Conservation (phyloP, 2,797 vertebrate genomes). For the Lutjanus campechanus region DNA sequence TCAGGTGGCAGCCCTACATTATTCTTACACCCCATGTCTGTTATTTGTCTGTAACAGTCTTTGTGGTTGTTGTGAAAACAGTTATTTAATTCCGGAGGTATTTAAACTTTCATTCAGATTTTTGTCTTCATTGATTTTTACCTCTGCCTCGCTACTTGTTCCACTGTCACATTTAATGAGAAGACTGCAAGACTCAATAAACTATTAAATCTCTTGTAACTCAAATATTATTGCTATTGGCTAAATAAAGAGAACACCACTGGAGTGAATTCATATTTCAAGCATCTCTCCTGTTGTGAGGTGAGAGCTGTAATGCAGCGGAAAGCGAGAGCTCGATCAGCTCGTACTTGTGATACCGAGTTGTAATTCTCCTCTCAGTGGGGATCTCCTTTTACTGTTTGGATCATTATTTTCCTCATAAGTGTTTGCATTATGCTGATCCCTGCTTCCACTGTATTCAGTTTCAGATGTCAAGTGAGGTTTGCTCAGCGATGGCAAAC, state of each 20-base stretch:
- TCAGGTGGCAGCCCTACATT: too few species aligned
- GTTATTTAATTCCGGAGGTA: neutral
- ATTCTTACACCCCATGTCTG: neutral
- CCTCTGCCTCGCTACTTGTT: conserved; percentile 35
- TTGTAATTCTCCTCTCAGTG: conserved; percentile 73
- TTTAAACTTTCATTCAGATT: conserved; percentile 21
- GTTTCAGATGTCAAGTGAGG: conserved; percentile 54
- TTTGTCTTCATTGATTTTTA: conserved; percentile 36
- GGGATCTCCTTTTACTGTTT: conserved; percentile 63
- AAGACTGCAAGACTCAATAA: conserved; percentile 59
- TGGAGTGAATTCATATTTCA: conserved; percentile 67
- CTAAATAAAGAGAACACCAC: conserved; percentile 62
- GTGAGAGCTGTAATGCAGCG: conserved; percentile 67
- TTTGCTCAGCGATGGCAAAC: conserved; percentile 46
- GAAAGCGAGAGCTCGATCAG: conserved; percentile 62
- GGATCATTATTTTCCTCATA: conserved; percentile 72
- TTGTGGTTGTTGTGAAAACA: neutral
- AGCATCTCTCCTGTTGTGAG: conserved; percentile 74
- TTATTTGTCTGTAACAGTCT: neutral
- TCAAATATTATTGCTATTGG: conserved; percentile 56
- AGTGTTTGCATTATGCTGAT: conserved; percentile 70
- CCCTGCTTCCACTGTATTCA: conserved; percentile 40
- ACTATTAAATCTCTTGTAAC: conserved; percentile 56
- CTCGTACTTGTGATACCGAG: conserved; percentile 58
- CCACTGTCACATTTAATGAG: conserved; percentile 59